Evolutionary conservation across 2,888 invertebrate genomes (phyloP), one percentile per base, ranked within the genome.

Genomic region (Pseudococcus jackbeardsleyi): DNA sequence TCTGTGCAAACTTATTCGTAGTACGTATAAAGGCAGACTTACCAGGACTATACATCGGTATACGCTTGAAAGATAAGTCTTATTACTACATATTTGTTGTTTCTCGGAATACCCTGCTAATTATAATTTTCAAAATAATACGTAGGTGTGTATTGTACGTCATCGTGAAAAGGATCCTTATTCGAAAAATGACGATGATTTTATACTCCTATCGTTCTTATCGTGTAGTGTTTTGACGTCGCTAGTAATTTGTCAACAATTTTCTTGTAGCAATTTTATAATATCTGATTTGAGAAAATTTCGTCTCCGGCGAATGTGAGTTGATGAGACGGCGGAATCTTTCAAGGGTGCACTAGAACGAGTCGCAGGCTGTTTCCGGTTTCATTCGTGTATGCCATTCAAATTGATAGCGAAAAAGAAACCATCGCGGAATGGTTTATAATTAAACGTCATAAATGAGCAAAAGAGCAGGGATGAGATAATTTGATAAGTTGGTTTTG

Each of bases 371-470:
- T 19, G 59, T 59, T 59, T 59, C 59, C 59, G 59, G 59, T 59
- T 5, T 59, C 19, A 59, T 5, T 59, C 19, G 59, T 19, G n/a
- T 59, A 59, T 54, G 54, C 5, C 54, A 17, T 59, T 59, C 19
- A 19, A 59, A 59, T 59, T 59, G 59, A 19, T 59, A 59, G n/a
- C 7, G 19, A 6, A 19, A 19, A n/a, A 59, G 6, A 59, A 59
- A n/a, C 59, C 59, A n/a, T 19, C n/a, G 3, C 26, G 1, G 59
- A 59, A 19, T 59, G 19, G 59, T 59, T 72, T 26, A 33, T 64
- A 72, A 72, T 72, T 72, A 22, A 72, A 72, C 68, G 68, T 33
- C 33, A 72, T 72, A 72, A 72, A 72, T 33, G 22, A 72, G n/a
- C 22, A 72, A 3, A 3, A 3, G 3, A 33, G 26, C 26, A 33